Evolutionary conservation across 2,113 vertebrate genomes (phyloP), one percentile per base, ranked within the genome.

Genomic region (Recurvirostra avosetta): DNA sequence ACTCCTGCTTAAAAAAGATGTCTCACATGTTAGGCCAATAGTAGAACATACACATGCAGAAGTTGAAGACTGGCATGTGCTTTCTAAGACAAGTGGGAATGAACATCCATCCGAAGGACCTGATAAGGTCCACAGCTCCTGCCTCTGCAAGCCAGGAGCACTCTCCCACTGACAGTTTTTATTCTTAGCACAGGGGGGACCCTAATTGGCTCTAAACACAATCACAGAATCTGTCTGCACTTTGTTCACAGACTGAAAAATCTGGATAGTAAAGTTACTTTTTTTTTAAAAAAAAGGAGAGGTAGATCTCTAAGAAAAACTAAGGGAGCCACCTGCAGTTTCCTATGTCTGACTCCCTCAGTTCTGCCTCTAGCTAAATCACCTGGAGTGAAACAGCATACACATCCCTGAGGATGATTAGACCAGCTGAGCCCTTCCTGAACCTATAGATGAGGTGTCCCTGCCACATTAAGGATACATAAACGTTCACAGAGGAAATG

Each of bases 311-410:
- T 68, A 59, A 38, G n/a, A 32, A 63, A 70, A 86, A 45, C 19
- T 19, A 43, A 32, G 49, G 36, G 36, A 81, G 25, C 3, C 0
- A 2, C 40, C 47, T 43, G n/a, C 45, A 67, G 20, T 70, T 71
- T 77, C 12, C 36, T 30, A 0, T 16, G 5, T 70, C 36, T 56
- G 36, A 59, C 9, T 65, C 18, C 21, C 40, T 43, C 4, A 0
- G 12, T 56, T 65, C 87, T 89, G 36, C 38, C 58, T 71, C 27
- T 20, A 8, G 11, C 23, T 68, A 26, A 32, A 58, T 62, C 56
- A n/a, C 10, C 38, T 41, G 25, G 25, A 73, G 70, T 1, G 19
- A 66, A 2, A 45, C 0, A 27, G 20, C 43, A 36, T 4, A 21
- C 11, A 30, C 12, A 61, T 43, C 34, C 67, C 36, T 55, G 62